A percentile compares a stretch with the other conserved stretches of the same genome.
These are phyloP conservation scores for Drosophila micromelanica DNA, from an alignment of 1,140 invertebrate genomes.

Conservation along the genomic window DNA sequence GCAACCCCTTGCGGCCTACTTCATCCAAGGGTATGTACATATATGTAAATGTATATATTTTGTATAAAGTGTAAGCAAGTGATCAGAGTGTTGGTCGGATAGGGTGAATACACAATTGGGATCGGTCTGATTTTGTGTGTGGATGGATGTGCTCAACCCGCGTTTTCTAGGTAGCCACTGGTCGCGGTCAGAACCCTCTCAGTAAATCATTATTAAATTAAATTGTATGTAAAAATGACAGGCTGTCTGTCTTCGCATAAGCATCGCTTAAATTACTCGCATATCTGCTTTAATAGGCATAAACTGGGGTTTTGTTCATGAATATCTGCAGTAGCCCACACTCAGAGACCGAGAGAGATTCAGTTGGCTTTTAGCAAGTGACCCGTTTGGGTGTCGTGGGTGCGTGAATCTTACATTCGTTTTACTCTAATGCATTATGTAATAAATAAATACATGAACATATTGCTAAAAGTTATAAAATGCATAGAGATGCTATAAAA, in stretches of 20 bases:
- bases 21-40: not conserved
- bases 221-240: constrained; percentile 67
- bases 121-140: constrained; percentile 12
- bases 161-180: constrained; percentile 15
- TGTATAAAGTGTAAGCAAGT: constrained; percentile 11
- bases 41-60: constrained; percentile 4
- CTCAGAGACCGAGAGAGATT: constrained; percentile 28
- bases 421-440: constrained; percentile 1
- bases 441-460: constrained; percentile 3
- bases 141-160: constrained; percentile 5
- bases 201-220: constrained; percentile 79
- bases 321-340: constrained; percentile 13
- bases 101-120: constrained; percentile 22
- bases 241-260: constrained; percentile 32
- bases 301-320: constrained; percentile 24
- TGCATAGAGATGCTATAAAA: not conserved
- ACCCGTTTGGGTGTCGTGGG: constrained; percentile 53
- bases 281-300: constrained; percentile 43
- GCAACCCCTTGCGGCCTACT: constrained; percentile 8
- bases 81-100: constrained; percentile 16
- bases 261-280: constrained; percentile 47
- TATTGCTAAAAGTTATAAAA: not conserved
- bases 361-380: constrained; percentile 58
- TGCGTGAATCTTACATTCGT: constrained; percentile 25
- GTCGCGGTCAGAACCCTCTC: constrained; percentile 49